Base-by-base conservation (phyloP, 2,797 vertebrate genomes). In the Poliocrania exsul region DNA sequence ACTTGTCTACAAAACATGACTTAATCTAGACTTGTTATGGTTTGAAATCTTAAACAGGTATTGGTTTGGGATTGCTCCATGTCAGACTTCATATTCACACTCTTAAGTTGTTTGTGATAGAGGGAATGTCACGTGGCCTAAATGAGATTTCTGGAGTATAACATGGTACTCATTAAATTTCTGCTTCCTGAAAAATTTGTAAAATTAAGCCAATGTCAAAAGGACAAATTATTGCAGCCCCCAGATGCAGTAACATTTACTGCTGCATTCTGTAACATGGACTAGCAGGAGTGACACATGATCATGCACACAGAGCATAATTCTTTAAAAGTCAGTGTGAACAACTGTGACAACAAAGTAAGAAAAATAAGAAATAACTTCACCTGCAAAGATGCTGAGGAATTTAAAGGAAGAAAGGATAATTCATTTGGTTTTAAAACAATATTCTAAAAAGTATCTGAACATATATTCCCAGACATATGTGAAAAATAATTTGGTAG, bases 131-230 rank as follows among this genome's bases (percentile, higher is more conserved):
- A 46, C 20, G 6, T 70, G 50, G 40, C 46, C 75, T 86, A 84
- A 91, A 87, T 69, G 62, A 65, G 50, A 57, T 9, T 40, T 77
- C 66, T 73, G 35, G 56, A 51, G 35, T 37, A 57, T 44, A 88
- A 70, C 23, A 58, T 35, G 19, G 17, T 37, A n/a, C 54, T 86
- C 54, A 74, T 33, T 85, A 58, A 66, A 80, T 62, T 86, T 81
- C 62, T 73, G 11, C 24, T 72, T 51, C 61, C 69, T 87, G 58
- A 79, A 92, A 95, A 78, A 69, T 37, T 16, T 70, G 58, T 64
- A 91, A 96, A 92, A 93, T 83, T 60, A 86, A 72, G 79, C 57
- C 51, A 84, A 7, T 85, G 64, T 87, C 64, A 86, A 80, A 80
- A 88, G 54, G 50, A 61, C 25, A 93, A 83, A 86, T 51, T 57